phyloP scores from a whole-genome alignment of 2,888 invertebrate genomes.

The Lycocerus yunnanus region DNA sequence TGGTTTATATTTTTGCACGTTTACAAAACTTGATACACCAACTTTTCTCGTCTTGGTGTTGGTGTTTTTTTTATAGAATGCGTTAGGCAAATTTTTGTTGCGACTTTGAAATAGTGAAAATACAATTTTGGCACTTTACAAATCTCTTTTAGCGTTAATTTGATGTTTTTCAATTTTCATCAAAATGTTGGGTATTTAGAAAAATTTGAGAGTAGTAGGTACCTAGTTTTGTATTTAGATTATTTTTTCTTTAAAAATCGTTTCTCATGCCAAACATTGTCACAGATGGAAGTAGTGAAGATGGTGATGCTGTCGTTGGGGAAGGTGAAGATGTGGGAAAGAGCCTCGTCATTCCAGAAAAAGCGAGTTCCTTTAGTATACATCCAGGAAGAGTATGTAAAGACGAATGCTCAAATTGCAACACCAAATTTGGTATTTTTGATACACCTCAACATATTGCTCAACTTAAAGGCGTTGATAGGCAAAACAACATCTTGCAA shows the following conservation, averaged over 20 bases:
- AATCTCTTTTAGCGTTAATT: background rate
- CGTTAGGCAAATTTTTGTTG: background rate
- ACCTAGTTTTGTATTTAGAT: background rate
- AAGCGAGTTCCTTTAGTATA: conserved; percentile 85
- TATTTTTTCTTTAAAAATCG: background rate
- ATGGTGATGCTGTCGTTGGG: conserved; percentile 51
- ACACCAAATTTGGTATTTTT: conserved; percentile 83
- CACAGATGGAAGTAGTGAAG: conserved; percentile 56
- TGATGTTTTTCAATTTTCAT: background rate
- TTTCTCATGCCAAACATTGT: background rate
- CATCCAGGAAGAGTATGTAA: conserved; percentile 81
- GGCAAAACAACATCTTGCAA: conserved; percentile 79
- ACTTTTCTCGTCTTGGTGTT: background rate
- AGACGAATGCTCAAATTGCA: conserved; percentile 86
- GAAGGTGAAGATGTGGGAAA: conserved; percentile 56
- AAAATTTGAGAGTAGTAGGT: background rate
- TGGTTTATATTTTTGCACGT: background rate
- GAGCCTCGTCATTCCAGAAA: conserved; percentile 82
- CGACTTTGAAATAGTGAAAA: background rate
- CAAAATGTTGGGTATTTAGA: background rate
- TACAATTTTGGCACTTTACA: background rate
- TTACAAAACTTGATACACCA: background rate
- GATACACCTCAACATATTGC: conserved; percentile 89
- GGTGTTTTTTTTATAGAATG: background rate
- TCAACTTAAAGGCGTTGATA: conserved; percentile 79